Evolutionary conservation across 2,797 vertebrate species (phyloP).

Genomic region (Fratercula arctica): DNA sequence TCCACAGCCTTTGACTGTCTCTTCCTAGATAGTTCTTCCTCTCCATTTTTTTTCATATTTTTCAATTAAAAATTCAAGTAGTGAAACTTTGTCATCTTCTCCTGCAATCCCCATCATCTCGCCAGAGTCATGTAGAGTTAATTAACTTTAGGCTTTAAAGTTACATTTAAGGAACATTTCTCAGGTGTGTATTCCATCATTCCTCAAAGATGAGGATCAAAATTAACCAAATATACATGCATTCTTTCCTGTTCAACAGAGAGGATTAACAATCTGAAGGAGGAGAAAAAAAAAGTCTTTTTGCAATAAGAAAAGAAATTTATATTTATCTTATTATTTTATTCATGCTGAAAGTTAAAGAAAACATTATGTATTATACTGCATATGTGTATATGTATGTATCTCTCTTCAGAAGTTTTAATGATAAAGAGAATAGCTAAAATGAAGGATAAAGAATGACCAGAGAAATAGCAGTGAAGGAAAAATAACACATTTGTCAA

Average conservation of each 20-base stretch:
- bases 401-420: not conserved
- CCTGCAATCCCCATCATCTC: not conserved
- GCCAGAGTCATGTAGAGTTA: not conserved
- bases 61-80: not conserved
- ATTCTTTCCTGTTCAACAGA: not conserved
- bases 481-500: not conserved
- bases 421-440: not conserved
- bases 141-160: not conserved
- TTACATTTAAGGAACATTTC: not conserved
- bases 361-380: not conserved
- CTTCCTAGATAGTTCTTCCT: not conserved
- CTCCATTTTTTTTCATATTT: not conserved
- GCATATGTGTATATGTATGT: not conserved
- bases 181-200: not conserved
- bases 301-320: not conserved
- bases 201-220: not conserved
- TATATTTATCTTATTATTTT: not conserved
- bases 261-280: not conserved
- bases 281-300: not conserved
- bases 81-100: not conserved
- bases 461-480: not conserved
- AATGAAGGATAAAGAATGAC: not conserved
- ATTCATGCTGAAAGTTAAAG: not conserved
- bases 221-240: not conserved
- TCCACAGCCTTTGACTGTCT: not conserved